Evolutionary conservation across 2,797 vertebrate genomes (phyloP), one percentile per base, ranked within the genome.

Genomic region (Lates japonicus): DNA sequence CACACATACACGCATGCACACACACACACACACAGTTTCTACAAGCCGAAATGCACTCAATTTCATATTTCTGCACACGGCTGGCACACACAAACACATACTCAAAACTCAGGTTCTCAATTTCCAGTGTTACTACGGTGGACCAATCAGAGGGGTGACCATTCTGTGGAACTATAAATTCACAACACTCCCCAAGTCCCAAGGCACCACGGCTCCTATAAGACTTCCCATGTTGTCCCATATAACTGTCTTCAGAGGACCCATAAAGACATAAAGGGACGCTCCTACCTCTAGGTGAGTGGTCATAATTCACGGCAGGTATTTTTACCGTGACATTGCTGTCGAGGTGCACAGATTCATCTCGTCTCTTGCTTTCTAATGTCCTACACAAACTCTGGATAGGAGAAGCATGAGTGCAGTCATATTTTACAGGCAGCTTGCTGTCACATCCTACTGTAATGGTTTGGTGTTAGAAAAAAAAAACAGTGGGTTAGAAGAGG

Each of bases 241-340:
- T 92, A 92, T 91, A 93, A 93, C 85, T 89, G 89, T 91, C 91
- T 89, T 90, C 82, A 85, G 87, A 87, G 88, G 84, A 86, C 77
- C 89, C 86, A 93, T 93, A 91, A 93, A 93, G 92, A 93, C 88
- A 93, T 91, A 93, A 93, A 92, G 88, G 87, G 92, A 92, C 39
- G 72, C 80, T 89, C 82, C 84, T 76, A 82, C 86, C 85, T 87
- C 86, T 70, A 67, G 90, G 84, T 92, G 92, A 93, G 92, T 91
- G 91, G 69, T 92, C 88, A 82, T 95, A 93, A 93, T 51, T 95
- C 91, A 93, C 65, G 7, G 80, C 80, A 87, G 90, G 91, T 92
- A 90, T 92, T 93, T 92, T 92, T 89, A 90, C 81, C 64, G 37
- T 90, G 92, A 92, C 93, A 90, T 76, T 76, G 86, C 91, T 87